Evolutionary conservation across 2,113 vertebrate species (phyloP).

Genomic region (Isurus oxyrinchus): DNA sequence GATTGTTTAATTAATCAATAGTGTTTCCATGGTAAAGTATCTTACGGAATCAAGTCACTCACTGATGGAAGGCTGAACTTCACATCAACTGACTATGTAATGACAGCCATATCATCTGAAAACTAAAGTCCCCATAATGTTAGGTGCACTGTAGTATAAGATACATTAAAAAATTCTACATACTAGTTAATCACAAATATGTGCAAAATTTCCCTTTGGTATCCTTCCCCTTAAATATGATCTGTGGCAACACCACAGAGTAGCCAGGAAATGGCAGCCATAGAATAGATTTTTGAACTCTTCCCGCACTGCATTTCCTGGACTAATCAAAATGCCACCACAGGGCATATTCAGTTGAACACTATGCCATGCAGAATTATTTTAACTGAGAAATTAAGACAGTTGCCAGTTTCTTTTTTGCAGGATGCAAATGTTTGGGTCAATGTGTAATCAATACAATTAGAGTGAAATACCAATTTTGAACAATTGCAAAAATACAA

Average conservation of each 20-base stretch:
- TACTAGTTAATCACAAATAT: neutral
- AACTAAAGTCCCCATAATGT: neutral
- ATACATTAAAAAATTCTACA: neutral
- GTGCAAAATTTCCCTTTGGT: neutral
- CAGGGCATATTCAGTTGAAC: neutral
- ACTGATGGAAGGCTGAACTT: neutral
- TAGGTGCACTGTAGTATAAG: neutral
- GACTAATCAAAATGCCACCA: neutral
- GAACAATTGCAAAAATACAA: neutral
- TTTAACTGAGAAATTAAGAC: neutral
- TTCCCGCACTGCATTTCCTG: neutral
- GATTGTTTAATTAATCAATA: neutral
- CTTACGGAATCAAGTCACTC: neutral
- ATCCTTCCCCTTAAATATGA: neutral
- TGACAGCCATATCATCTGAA: neutral
- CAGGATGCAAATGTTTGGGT: neutral
- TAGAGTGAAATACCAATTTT: neutral
- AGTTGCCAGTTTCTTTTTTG: neutral
- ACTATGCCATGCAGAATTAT: neutral
- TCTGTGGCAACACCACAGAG: neutral
- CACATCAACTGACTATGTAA: neutral
- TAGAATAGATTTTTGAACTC: neutral
- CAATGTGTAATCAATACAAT: neutral
- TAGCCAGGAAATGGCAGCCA: neutral
- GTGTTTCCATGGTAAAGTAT: neutral